phyloP scores from a whole-genome alignment of 2,113 vertebrate genomes.

The Campylomormyrus numenius region DNA sequence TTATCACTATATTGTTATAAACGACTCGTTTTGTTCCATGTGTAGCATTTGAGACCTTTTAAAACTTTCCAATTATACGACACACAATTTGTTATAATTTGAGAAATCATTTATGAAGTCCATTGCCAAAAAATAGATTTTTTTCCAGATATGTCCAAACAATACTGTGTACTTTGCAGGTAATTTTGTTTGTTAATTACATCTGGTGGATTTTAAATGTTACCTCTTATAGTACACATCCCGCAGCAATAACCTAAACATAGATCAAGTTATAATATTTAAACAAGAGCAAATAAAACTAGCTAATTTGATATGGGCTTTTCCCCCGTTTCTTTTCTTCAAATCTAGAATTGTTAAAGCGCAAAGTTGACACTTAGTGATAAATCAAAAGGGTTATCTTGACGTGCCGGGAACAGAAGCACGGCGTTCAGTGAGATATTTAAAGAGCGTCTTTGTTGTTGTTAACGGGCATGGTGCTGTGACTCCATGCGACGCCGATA shows the following conservation, averaged over 20 bases:
- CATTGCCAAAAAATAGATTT: neutral
- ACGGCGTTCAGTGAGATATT: slow-evolving; percentile 8
- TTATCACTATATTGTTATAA: neutral
- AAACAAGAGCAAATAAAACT: slow-evolving; percentile 1
- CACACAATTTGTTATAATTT: neutral
- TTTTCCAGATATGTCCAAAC: neutral
- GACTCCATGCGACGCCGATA: slow-evolving; percentile 37
- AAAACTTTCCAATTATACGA: neutral
- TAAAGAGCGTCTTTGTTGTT: slow-evolving; percentile 20
- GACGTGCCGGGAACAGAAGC: neutral
- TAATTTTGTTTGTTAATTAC: neutral
- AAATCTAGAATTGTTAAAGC: neutral
- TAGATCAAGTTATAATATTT: neutral
- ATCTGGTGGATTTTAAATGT: neutral
- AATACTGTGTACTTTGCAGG: neutral
- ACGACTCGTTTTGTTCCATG: neutral
- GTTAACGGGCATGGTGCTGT: neutral
- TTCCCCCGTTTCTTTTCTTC: neutral
- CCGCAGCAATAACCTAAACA: neutral
- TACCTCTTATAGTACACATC: neutral
- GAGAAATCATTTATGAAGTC: neutral
- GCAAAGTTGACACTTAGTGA: neutral
- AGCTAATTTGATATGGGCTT: neutral
- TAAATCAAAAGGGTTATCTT: slow-evolving; percentile 10
- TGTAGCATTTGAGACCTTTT: neutral